These are phyloP conservation scores for Caprella mutica DNA, from an alignment of 2,888 invertebrate genomes.

Conservation along the genomic window DNA sequence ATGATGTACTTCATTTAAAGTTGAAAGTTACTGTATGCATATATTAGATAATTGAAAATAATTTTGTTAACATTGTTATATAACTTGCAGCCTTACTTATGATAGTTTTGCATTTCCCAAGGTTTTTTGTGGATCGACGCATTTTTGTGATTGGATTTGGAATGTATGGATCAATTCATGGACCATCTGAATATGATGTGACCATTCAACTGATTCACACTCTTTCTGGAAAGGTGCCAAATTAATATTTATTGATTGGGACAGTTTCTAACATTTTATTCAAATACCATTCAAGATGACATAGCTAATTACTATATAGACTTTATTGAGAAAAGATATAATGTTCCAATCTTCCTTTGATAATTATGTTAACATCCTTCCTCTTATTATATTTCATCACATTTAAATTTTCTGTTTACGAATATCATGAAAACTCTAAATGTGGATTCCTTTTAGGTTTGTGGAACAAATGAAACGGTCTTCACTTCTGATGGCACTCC, in stretches of 20 bases:
- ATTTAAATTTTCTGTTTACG: too few relatives aligned
- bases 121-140: constrained; percentile 65
- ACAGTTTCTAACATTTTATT: too few relatives aligned
- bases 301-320: too few relatives aligned
- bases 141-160: constrained; percentile 76
- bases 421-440: too few relatives aligned
- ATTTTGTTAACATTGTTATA: background rate
- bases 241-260: too few relatives aligned
- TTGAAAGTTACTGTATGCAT: background rate
- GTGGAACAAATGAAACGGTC: constrained; percentile 59
- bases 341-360: too few relatives aligned
- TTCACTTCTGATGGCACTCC: constrained; percentile 68
- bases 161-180: constrained; percentile 68
- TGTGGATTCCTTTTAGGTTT: too few relatives aligned
- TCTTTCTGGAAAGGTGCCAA: constrained; percentile 58
- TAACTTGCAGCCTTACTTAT: background rate
- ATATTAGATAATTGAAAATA: background rate
- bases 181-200: constrained; percentile 63
- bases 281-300: too few relatives aligned
- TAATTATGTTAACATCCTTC: too few relatives aligned
- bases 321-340: too few relatives aligned
- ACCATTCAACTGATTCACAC: constrained; percentile 64
- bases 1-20: background rate
- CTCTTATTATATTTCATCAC: too few relatives aligned
- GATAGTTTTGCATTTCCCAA: constrained; percentile 37